Evolutionary conservation across 2,888 invertebrate species (phyloP).

Genomic region (Dicyrtomina minuta): DNA sequence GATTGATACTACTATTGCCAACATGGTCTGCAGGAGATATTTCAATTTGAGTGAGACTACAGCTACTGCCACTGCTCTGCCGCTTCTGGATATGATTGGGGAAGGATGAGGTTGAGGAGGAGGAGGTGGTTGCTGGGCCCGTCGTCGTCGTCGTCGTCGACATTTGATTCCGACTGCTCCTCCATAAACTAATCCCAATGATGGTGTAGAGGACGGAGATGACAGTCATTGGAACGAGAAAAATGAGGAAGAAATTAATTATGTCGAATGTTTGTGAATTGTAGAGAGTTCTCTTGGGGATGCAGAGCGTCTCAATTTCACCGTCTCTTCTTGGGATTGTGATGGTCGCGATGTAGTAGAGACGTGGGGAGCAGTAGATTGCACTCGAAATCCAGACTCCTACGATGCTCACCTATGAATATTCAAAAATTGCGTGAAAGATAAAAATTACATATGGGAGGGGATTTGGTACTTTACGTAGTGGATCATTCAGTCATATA

Average conservation of each 20-base stretch:
- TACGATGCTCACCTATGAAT: slow-evolving; percentile 70
- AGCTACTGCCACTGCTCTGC: not conserved
- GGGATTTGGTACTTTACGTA: too few relatives aligned
- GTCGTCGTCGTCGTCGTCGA: not conserved
- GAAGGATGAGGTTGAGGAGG: not conserved
- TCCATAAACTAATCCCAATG: slow-evolving; percentile 81
- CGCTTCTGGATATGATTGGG: not conserved
- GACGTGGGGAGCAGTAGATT: slow-evolving; percentile 78
- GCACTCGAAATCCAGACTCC: slow-evolving; percentile 81
- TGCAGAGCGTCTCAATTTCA: slow-evolving; percentile 69
- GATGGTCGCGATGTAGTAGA: slow-evolving; percentile 79
- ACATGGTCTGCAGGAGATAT: too few relatives aligned
- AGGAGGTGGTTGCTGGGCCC: not conserved
- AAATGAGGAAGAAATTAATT: slow-evolving; percentile 79
- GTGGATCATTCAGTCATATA: too few relatives aligned
- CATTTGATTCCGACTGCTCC: slow-evolving; percentile 56
- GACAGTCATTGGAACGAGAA: slow-evolving; percentile 75
- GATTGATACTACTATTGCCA: too few relatives aligned
- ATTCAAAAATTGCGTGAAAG: too few relatives aligned
- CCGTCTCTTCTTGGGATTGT: slow-evolving; percentile 62
- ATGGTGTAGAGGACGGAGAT: slow-evolving; percentile 78
- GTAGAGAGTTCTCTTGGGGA: slow-evolving; percentile 73
- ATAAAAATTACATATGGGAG: too few relatives aligned
- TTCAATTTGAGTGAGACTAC: not conserved
- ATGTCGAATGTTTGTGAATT: slow-evolving; percentile 77